Base-by-base conservation (phyloP, 2,888 invertebrate species). In the Nephrotoma flavescens region DNA sequence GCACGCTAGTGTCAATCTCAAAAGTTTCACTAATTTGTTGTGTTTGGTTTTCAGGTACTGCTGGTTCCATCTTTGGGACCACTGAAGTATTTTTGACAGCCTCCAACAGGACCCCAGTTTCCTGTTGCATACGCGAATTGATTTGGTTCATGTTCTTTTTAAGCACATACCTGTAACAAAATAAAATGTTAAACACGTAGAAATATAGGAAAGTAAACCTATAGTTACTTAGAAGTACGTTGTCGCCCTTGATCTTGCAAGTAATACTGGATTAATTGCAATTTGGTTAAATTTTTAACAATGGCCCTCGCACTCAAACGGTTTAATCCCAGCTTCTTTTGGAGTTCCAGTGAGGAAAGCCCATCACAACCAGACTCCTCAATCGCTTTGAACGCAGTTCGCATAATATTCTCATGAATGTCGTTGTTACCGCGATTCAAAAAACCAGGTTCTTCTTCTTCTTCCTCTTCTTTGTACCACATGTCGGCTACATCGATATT, bases 211-310 rank as follows among this genome's bases (percentile, higher is more conserved):
- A 31, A 31, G 9, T 12, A 71, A 31, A 2, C 31, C 2, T 31
- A n/a, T 31, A 92, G 91, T 89, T 90, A 93, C 89, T 92, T 92
- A 9, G 91, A 91, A 0, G 92, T 91, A 83, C 94, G 91, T 88
- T 94, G 94, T 57, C 94, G 91, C 7, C 94, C 94, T 83, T 92
- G 90, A 88, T 94, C 94, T 84, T 92, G 92, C 90, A 93, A 92
- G 88, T 93, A 92, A 0, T 91, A 91, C 11, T 92, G 92, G 5
- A 94, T 90, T n/a, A 92, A 89, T 87, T 90, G 90, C 42, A 89
- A 88, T 87, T 90, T 92, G 52, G 90, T 90, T 31, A 94, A 89
- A 88, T 92, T 92, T 47, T 93, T 92, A n/a, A 92, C 86, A 47
- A 93, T 88, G 4, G 92, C 91, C 1, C 94, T 90, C 0, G 92